These are phyloP conservation scores for Leptopilina myrica DNA, from an alignment of 2,888 invertebrate species.

Conservation along the genomic window DNA sequence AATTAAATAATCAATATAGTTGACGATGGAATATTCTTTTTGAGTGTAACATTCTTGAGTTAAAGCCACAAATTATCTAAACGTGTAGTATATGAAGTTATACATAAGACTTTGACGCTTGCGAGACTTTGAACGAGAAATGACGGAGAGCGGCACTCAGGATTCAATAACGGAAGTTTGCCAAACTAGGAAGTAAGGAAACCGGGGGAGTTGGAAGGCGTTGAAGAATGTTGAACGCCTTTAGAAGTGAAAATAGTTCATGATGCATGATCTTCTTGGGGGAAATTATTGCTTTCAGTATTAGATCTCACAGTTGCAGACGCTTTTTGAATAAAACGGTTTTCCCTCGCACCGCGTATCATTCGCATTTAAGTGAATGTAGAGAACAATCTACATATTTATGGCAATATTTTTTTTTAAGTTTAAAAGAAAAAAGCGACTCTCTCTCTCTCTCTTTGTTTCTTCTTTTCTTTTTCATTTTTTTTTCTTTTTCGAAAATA, in stretches of 20 bases:
- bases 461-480: too few species aligned
- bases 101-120: slow-evolving; percentile 26
- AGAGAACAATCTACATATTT: too few species aligned
- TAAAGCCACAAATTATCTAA: slow-evolving; percentile 32
- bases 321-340: background rate
- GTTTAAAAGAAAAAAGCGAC: too few species aligned
- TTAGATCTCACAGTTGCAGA: slow-evolving; percentile 6
- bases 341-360: too few species aligned
- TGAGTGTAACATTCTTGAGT: background rate
- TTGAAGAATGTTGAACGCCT: slow-evolving; percentile 29
- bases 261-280: slow-evolving; percentile 27
- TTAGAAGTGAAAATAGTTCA: slow-evolving; percentile 19
- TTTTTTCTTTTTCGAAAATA: too few species aligned
- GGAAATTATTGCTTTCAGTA: slow-evolving; percentile 29
- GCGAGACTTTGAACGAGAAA: slow-evolving; percentile 20
- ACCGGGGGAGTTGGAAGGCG: background rate
- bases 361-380: too few species aligned
- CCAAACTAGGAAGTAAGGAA: slow-evolving; percentile 21
- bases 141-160: slow-evolving; percentile 24
- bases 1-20: too few species aligned
- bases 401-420: too few species aligned
- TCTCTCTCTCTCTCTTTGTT: too few species aligned
- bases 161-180: slow-evolving; percentile 40
- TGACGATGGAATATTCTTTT: background rate
- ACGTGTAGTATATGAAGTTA: slow-evolving; percentile 6